A percentile compares a stretch with the other conserved stretches of the same genome.
Conservation (phyloP, 2,888 invertebrate species). For the Bembecia ichneumoniformis region DNA sequence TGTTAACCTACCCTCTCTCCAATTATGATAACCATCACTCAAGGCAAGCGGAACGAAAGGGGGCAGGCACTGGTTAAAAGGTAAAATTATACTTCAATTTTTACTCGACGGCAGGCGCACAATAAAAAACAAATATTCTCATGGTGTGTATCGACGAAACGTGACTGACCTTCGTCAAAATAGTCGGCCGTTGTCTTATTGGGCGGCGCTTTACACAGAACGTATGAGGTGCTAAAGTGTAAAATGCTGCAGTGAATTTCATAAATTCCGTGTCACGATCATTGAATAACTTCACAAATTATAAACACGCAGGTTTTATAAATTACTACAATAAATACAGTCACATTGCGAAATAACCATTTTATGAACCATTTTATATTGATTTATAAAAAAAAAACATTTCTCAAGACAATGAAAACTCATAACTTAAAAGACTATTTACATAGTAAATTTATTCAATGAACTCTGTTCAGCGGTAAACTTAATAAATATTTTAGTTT, state of each 20-base stretch:
- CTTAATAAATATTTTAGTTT: too few relatives aligned
- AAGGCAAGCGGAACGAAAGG: conserved; percentile 71
- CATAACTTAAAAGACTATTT: too few relatives aligned
- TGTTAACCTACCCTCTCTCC: conserved; percentile 64
- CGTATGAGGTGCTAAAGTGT: conserved; percentile 68
- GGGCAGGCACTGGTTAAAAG: conserved; percentile 70
- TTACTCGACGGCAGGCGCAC: conserved; percentile 62
- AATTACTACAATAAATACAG: conserved; percentile 27
- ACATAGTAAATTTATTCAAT: too few relatives aligned
- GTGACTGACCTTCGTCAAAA: conserved; percentile 72
- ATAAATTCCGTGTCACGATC: conserved; percentile 64
- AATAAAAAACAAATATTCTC: conserved; percentile 73
- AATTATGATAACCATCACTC: conserved; percentile 63
- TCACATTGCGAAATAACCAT: conserved; percentile 23
- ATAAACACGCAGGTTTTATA: conserved; percentile 38
- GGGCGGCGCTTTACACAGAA: conserved; percentile 58
- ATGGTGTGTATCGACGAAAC: conserved; percentile 69
- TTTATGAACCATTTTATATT: too few relatives aligned
- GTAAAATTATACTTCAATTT: conserved; percentile 71
- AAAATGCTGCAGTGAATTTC: conserved; percentile 66
- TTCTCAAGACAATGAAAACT: too few relatives aligned
- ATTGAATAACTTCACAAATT: conserved; percentile 63
- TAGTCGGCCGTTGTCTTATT: conserved; percentile 66
- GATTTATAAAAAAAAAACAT: too few relatives aligned
- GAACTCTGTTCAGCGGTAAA: too few relatives aligned